Evolutionary conservation across 2,888 invertebrate species (phyloP), one percentile per base, ranked within the genome.

Genomic region (Ennomos erosarius): DNA sequence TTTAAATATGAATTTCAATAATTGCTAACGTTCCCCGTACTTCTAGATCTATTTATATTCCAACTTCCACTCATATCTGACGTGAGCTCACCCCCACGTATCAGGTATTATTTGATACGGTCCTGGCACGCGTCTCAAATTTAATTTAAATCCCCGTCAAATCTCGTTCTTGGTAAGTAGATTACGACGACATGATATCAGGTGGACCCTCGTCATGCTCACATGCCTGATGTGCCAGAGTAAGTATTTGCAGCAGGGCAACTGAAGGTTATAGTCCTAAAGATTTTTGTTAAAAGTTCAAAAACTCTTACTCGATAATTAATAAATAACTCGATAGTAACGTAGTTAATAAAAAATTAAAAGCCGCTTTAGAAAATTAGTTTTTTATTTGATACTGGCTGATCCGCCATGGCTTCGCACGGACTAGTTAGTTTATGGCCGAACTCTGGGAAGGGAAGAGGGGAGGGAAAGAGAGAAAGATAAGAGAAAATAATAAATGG

Each of bases 131-230:
- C 64, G 64, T 62, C 63, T 62, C 59, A 67, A 68, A 71, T 69
- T 66, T 68, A 69, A 69, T 69, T 67, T 62, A 62, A 68, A 67
- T 69, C 63, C 63, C 59, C 52, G 64, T 65, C 68, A 65, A 69
- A 69, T 69, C 60, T 63, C 59, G 55, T 53, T 62, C 57, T 63
- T 51, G 39, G 60, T 68, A 67, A 69, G 68, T 62, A 69, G 68
- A 68, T 71, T 67, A 68, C 47, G 16, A 47, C 43, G 62, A 56
- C 64, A 56, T 58, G 58, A 62, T 68, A 65, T 60, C 64, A 60
- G 62, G 62, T 67, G 68, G 68, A 68, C 70, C 70, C 70, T 68
- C 54, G 58, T 70, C 70, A 67, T 35, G 44, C 37, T 45, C 51
- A 58, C 49, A 55, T 50, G 59, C 54, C 46, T 42, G 38, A 11